Evolutionary conservation across 2,113 vertebrate genomes (phyloP).

Genomic region (Malurus alboscapulatus): DNA sequence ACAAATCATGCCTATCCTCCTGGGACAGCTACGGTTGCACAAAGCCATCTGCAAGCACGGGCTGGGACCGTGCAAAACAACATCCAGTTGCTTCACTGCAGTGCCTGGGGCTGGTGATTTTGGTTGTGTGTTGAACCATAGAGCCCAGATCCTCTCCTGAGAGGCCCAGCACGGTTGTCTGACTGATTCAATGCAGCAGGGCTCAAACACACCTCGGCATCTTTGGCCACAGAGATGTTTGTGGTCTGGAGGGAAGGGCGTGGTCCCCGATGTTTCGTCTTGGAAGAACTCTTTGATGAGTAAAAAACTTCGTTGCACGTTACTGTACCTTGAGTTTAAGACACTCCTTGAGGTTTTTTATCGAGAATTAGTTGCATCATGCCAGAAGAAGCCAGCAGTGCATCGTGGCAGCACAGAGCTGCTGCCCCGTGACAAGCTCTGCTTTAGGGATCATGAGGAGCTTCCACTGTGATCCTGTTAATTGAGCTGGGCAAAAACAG

Average conservation of each 20-base stretch:
- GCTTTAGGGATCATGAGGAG: background rate
- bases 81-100: background rate
- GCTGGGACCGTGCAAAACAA: background rate
- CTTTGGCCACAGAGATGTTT: background rate
- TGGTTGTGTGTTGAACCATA: background rate
- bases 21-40: background rate
- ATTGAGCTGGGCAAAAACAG: background rate
- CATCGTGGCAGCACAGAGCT: background rate
- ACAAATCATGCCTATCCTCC: background rate
- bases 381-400: background rate
- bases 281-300: background rate
- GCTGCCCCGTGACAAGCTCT: background rate
- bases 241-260: background rate
- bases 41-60: background rate
- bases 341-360: background rate
- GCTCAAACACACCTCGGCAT: background rate
- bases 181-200: background rate
- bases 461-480: background rate
- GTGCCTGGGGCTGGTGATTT: background rate
- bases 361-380: background rate
- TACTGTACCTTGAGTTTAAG: background rate
- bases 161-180: background rate
- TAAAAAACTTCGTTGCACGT: accelerated
- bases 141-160: background rate
- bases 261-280: background rate